Percentiles rank a stretch among this genome's conserved stretches.
Evolutionary conservation across 2,888 invertebrate genomes (phyloP).

Genomic region (Resseliella maxima): DNA sequence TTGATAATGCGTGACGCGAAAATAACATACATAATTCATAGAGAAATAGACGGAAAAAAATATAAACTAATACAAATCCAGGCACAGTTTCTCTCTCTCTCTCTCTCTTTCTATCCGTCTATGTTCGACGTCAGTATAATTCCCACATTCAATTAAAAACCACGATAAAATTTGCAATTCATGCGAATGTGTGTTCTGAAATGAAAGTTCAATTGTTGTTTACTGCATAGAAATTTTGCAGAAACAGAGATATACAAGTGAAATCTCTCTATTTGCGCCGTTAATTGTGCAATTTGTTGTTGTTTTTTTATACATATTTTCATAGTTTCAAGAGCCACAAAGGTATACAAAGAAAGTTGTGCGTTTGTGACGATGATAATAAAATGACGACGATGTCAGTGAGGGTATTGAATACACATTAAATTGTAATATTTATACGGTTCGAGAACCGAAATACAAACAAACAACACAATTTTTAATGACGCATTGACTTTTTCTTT

Average conservation of each 20-base stretch:
- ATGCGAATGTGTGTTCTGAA: background rate
- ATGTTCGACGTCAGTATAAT: background rate
- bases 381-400: background rate
- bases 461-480: background rate
- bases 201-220: conserved; percentile 16
- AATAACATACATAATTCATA: background rate
- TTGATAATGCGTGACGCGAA: conserved; percentile 25
- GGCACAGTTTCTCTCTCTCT: too few relatives aligned
- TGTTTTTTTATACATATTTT: background rate
- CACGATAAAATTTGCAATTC: background rate
- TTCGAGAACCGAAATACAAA: background rate
- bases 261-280: background rate
- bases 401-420: background rate
- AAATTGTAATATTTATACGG: background rate
- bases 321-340: background rate
- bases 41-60: background rate
- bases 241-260: background rate
- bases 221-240: background rate
- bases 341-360: background rate
- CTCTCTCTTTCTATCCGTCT: background rate
- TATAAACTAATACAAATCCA: background rate
- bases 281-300: background rate
- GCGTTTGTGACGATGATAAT: conserved; percentile 35
- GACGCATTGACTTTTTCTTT: conserved; percentile 23
- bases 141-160: background rate